phyloP scores from a whole-genome alignment of 2,113 vertebrate genomes.

The Ammospiza nelsoni region DNA sequence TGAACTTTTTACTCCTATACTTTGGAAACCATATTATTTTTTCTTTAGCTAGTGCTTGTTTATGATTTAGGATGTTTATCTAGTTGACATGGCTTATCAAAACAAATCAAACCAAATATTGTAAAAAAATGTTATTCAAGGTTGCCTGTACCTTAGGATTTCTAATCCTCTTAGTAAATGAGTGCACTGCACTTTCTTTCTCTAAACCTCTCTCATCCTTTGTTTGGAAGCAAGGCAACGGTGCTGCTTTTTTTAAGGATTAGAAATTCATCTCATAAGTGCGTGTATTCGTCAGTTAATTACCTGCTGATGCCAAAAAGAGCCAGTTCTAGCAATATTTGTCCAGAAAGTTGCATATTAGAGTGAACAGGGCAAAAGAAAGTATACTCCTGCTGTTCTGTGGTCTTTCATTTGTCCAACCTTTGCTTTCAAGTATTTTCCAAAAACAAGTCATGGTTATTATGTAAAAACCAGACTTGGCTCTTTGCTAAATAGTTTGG shows the following conservation, averaged over 20 bases:
- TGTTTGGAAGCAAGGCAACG: conserved; percentile 2
- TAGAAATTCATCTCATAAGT: conserved; percentile 27
- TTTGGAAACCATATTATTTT: background rate
- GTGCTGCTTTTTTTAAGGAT: background rate
- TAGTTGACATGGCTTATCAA: background rate
- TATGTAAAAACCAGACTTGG: conserved; percentile 27
- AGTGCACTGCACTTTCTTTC: background rate
- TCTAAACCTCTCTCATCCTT: background rate
- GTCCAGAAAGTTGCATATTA: background rate
- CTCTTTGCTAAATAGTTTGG: conserved; percentile 25
- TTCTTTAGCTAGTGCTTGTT: background rate
- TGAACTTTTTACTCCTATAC: background rate
- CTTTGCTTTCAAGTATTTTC: conserved; percentile 53
- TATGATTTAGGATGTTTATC: background rate
- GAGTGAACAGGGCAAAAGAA: background rate
- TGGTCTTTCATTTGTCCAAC: background rate
- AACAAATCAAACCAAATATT: background rate
- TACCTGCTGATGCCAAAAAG: background rate
- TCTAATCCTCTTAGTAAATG: conserved; percentile 56
- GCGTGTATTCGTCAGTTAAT: background rate
- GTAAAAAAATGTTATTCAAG: conserved; percentile 18
- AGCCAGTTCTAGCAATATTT: background rate
- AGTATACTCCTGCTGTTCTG: background rate
- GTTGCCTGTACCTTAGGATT: background rate
- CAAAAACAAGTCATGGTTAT: conserved; percentile 25